Conservation (phyloP, 2,113 vertebrate species). For the Ochotona princeps region DNA sequence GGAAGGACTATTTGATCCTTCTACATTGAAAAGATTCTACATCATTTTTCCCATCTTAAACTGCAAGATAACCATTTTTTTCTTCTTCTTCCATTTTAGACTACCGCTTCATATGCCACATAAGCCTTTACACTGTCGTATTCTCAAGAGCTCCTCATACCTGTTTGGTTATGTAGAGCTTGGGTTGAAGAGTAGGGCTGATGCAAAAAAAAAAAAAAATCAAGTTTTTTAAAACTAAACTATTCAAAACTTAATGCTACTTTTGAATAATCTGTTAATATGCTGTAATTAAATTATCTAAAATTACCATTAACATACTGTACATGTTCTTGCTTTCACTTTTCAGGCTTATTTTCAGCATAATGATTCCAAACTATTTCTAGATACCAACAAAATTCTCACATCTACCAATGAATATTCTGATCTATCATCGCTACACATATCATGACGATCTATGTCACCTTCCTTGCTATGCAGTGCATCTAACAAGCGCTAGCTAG, state of each 20-base stretch:
- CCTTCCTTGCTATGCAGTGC: rapidly evolving
- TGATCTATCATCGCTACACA: neutral
- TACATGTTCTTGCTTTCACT: neutral
- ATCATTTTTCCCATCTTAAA: neutral
- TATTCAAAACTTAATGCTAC: neutral
- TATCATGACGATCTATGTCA: neutral
- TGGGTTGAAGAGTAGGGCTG: rapidly evolving
- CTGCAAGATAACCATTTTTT: neutral
- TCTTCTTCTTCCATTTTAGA: neutral
- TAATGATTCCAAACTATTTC: neutral
- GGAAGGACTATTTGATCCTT: no score
- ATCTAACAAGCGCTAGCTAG: neutral
- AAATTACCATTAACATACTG: neutral
- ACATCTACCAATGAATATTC: neutral
- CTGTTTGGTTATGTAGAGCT: neutral
- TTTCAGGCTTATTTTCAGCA: neutral
- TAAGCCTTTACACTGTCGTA: neutral
- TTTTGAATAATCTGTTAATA: neutral
- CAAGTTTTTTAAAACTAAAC: neutral
- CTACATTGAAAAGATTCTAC: no score
- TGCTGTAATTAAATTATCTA: neutral
- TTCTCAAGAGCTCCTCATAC: neutral
- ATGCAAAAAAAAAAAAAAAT: neutral
- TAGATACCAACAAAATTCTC: no score
- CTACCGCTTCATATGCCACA: neutral